Percentiles rank a stretch among this genome's conserved stretches.
phyloP scores from a whole-genome alignment of 2,888 invertebrate genomes.

The Cyclophora punctaria region DNA sequence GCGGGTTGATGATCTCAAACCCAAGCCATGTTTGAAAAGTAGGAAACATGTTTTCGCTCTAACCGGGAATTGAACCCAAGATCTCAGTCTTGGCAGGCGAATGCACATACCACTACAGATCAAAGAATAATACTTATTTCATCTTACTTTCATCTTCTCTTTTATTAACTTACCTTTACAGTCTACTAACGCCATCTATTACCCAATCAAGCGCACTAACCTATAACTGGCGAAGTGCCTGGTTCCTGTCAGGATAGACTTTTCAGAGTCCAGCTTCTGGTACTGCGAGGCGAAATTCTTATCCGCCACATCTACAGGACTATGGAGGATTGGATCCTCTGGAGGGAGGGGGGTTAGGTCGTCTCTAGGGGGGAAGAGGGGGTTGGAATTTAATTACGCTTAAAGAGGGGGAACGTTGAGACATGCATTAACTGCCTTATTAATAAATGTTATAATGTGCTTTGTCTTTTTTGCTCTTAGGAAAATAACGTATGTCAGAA shows the following conservation, averaged over 20 bases:
- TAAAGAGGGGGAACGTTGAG: background rate
- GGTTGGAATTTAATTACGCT: background rate
- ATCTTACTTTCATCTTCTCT: background rate
- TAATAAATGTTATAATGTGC: background rate
- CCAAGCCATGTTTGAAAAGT: too few relatives aligned
- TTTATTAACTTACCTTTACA: background rate
- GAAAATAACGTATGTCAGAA: background rate
- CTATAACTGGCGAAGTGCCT: constrained; percentile 60
- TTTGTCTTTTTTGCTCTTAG: too few relatives aligned
- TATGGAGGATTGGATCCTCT: constrained; percentile 52
- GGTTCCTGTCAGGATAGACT: constrained; percentile 53
- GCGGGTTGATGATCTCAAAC: too few relatives aligned
- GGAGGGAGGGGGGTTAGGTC: constrained; percentile 53
- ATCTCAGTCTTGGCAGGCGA: too few relatives aligned
- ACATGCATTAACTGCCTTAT: background rate
- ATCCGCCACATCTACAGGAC: constrained; percentile 55
- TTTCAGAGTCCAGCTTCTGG: constrained; percentile 44
- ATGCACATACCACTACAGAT: background rate
- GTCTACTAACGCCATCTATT: background rate
- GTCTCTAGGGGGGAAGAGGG: constrained; percentile 34
- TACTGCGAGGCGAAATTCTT: constrained; percentile 58
- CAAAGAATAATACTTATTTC: background rate
- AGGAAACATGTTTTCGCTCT: too few relatives aligned
- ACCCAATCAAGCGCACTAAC: constrained; percentile 19
- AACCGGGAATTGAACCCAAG: too few relatives aligned